Base-by-base conservation (phyloP, 1,140 invertebrate species). In the Lysiphlebus fabarum region DNA sequence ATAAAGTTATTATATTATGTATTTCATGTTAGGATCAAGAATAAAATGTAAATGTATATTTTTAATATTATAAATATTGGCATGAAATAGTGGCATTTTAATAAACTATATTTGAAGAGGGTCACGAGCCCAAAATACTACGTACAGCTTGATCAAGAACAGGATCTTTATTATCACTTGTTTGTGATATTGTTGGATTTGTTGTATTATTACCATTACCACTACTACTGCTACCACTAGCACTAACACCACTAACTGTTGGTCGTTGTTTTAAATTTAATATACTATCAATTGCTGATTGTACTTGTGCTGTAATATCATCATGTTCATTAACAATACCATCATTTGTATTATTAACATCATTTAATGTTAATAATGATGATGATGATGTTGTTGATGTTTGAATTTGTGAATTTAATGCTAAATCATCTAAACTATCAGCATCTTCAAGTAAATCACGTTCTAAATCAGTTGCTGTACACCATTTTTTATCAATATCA, bases 231-330 rank as follows among this genome's bases (percentile, higher is more conserved):
- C 51, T 50, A 55, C 60, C 58, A 38, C 50, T 62, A 54, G 47
- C 53, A 45, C 47, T 62, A 14, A 37, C 56, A 59, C 51, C 62
- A 17, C 49, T 62, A 26, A 67, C 57, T 38, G 75, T 62, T 34
- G 79, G 79, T 45, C 71, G 65, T 58, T 82, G 80, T 67, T 89
- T 87, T 59, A 90, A 73, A 74, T 88, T 90, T 34, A 90, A 77
- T 66, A 90, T 90, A 67, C 87, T 88, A 67, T 90, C 87, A 56
- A 90, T 90, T 50, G 89, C 88, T 62, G 85, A 87, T 71, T 90
- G 87, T 42, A 90, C 87, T 70, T 90, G 89, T 8, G 87, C 86
- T 58, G 86, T 87, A 45, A 90, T 87, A 61, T 87, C 82, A 61
- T 85, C 85, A 49, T 82, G 77, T 34, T 82, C 80, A 50, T 75